A percentile compares a stretch with the other conserved stretches of the same genome.
These are phyloP conservation scores for Drosophila ambigua DNA, from an alignment of 1,140 invertebrate genomes.

Conservation along the genomic window DNA sequence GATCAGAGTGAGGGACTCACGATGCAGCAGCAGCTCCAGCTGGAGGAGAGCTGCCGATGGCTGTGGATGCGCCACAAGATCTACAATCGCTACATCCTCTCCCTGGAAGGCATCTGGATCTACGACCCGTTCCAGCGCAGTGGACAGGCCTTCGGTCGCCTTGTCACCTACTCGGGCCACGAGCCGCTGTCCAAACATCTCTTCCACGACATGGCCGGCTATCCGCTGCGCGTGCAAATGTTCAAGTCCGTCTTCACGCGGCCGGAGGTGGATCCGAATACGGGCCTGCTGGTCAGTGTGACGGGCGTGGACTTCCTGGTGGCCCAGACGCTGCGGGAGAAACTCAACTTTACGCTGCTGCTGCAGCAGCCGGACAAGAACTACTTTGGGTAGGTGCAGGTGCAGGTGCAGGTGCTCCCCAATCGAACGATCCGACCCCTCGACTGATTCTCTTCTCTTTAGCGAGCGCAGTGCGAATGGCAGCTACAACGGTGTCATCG, in stretches of 20 bases:
- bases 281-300: conserved; percentile 40
- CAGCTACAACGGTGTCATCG: conserved; percentile 81
- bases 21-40: conserved; percentile 8
- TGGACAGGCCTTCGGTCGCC: conserved; percentile 40
- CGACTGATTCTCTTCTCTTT: not conserved
- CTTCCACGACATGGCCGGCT: conserved; percentile 66
- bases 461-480: conserved; percentile 72
- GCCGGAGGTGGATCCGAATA: conserved; percentile 34
- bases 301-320: conserved; percentile 68
- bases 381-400: conserved; percentile 65
- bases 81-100: conserved; percentile 59
- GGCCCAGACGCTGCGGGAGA: conserved; percentile 51
- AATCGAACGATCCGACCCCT: too few species aligned
- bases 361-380: conserved; percentile 73
- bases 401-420: not conserved
- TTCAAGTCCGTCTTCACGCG: conserved; percentile 71
- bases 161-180: conserved; percentile 42
- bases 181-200: conserved; percentile 35
- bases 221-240: conserved; percentile 73
- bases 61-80: conserved; percentile 50
- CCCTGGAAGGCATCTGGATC: conserved; percentile 44
- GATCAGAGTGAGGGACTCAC: conserved; percentile 11
- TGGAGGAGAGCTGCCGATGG: conserved; percentile 49
- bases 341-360: conserved; percentile 72
- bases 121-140: conserved; percentile 58